Conservation (phyloP, 2,888 invertebrate genomes). For the Serrognathus titanus region DNA sequence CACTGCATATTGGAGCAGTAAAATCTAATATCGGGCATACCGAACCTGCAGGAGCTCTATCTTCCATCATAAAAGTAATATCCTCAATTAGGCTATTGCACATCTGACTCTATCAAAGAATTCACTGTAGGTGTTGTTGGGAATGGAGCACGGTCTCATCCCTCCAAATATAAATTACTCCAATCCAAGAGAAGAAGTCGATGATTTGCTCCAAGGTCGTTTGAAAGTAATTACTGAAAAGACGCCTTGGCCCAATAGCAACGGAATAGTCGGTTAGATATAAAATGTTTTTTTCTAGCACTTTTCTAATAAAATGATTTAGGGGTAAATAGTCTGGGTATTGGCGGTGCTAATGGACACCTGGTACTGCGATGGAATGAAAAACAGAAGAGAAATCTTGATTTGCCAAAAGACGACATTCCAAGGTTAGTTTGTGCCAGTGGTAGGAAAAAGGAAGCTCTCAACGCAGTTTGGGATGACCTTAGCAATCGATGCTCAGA, state of each 20-base stretch:
- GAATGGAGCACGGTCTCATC: conserved; percentile 75
- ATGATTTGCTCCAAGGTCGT: conserved; percentile 60
- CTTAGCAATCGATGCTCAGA: conserved; percentile 51
- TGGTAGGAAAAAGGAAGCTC: conserved; percentile 74
- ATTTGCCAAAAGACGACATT: conserved; percentile 59
- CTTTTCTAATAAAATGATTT: not conserved
- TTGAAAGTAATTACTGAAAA: conserved; percentile 71
- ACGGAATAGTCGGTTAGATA: conserved; percentile 66
- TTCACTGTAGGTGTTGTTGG: conserved; percentile 53
- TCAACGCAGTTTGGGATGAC: conserved; percentile 60
- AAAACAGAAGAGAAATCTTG: conserved; percentile 60
- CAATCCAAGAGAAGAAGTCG: conserved; percentile 51
- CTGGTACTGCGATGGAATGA: conserved; percentile 59
- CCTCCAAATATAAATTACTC: conserved; percentile 83
- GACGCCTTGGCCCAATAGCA: conserved; percentile 59
- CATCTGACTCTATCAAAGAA: too few species aligned
- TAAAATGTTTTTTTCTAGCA: not conserved
- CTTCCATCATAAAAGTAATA: conserved; percentile 76
- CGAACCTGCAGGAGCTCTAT: conserved; percentile 82
- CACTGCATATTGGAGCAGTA: conserved; percentile 82
- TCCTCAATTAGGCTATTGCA: too few species aligned
- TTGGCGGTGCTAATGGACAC: conserved; percentile 84
- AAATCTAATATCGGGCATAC: conserved; percentile 94
- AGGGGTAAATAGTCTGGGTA: conserved; percentile 81
- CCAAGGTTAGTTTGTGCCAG: conserved; percentile 71